These are phyloP conservation scores for Aplysia californica DNA, from an alignment of 1,140 invertebrate species.

Conservation along the genomic window DNA sequence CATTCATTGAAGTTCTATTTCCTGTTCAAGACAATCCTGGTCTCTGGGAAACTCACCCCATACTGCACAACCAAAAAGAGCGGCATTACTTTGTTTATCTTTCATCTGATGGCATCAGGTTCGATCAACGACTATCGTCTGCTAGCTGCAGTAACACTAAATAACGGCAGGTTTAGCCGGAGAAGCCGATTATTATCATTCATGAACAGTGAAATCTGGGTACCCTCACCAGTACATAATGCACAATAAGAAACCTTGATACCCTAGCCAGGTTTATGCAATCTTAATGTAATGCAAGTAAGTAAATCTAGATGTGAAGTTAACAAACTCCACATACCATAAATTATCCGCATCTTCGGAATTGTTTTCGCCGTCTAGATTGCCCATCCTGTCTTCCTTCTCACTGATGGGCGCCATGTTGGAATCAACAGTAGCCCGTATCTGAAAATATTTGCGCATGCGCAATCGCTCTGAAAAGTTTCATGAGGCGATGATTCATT, in stretches of 20 bases:
- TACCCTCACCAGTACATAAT: not conserved
- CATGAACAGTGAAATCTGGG: not conserved
- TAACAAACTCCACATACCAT: conserved; percentile 57
- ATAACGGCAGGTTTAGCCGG: not conserved
- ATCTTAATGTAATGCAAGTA: too few species aligned
- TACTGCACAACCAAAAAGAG: too few species aligned
- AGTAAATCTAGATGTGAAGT: too few species aligned
- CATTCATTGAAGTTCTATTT: too few species aligned
- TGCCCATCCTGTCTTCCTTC: conserved; percentile 55
- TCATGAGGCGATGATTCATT: conserved; percentile 37
- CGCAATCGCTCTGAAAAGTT: conserved; percentile 33
- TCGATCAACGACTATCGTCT: too few species aligned
- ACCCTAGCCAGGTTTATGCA: too few species aligned
- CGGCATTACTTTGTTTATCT: too few species aligned
- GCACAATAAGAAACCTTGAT: conserved; percentile 5
- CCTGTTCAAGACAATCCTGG: too few species aligned
- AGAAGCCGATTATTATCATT: not conserved
- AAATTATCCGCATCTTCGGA: conserved; percentile 65
- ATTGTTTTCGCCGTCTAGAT: conserved; percentile 55
- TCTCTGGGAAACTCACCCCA: too few species aligned
- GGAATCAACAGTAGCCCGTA: conserved; percentile 30
- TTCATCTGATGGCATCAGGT: too few species aligned
- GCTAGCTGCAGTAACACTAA: not conserved
- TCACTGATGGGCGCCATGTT: conserved; percentile 66
- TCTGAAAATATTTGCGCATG: conserved; percentile 44